Percentiles rank a stretch among this genome's conserved stretches.
Evolutionary conservation across 1,140 invertebrate species (phyloP).

Genomic region (Pseudomyrmex dendroicus): DNA sequence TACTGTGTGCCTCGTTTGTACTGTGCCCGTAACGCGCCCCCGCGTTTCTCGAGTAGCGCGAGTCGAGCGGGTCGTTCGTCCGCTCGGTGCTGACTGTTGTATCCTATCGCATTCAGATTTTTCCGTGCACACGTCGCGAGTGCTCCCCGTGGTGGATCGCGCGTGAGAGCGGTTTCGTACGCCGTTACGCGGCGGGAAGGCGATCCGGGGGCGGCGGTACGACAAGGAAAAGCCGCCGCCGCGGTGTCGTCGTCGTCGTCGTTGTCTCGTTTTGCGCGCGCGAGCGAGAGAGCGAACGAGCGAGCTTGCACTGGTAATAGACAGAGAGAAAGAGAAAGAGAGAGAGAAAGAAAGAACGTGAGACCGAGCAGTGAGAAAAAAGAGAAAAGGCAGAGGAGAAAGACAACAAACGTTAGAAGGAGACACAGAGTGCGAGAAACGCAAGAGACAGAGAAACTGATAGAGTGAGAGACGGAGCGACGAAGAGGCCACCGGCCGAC

Average conservation of each 20-base stretch:
- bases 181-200: conserved; percentile 47
- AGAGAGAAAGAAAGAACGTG: neutral
- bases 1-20: conserved; percentile 30
- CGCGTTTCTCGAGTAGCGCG: neutral
- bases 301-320: neutral
- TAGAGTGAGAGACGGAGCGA: conserved; percentile 15
- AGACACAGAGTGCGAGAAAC: neutral
- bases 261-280: conserved; percentile 64
- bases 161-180: conserved; percentile 28
- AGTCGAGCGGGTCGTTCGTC: conserved; percentile 23
- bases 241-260: conserved; percentile 5
- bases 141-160: conserved; percentile 16
- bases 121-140: conserved; percentile 58
- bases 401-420: neutral
- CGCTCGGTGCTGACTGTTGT: conserved; percentile 55
- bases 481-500: conserved; percentile 72
- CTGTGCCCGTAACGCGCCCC: conserved; percentile 40
- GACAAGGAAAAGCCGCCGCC: conserved; percentile 62
- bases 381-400: neutral
- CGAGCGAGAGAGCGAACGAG: conserved; percentile 44
- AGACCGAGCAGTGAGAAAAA: neutral
- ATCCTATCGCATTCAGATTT: conserved; percentile 49
- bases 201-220: conserved; percentile 57
- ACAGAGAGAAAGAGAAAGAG: neutral
- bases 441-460: neutral